These are phyloP conservation scores for Lagenorhynchus albirostris DNA, from an alignment of 2,113 vertebrate genomes.

Conservation along the genomic window DNA sequence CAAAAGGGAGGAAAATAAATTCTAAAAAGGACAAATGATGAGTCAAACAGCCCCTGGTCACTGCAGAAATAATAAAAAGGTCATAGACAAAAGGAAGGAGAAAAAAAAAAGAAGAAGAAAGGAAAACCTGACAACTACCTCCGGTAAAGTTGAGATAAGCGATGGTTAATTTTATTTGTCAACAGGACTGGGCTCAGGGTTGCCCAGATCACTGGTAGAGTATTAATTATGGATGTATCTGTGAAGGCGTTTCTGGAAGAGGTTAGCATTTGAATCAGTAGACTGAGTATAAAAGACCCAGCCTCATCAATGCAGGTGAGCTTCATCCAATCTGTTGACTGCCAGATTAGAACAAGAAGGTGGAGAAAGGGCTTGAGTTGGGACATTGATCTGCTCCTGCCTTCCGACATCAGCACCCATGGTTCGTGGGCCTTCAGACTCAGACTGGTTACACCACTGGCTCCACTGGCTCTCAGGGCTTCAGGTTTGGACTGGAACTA, in stretches of 20 bases:
- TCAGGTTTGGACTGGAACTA: neutral
- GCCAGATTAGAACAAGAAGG: neutral
- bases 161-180: neutral
- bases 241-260: neutral
- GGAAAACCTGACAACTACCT: neutral
- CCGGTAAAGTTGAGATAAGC: rapidly evolving
- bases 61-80: neutral
- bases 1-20: neutral
- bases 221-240: neutral
- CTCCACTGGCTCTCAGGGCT: neutral
- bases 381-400: neutral
- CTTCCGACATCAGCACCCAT: neutral
- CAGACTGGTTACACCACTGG: too few relatives aligned
- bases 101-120: neutral
- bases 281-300: neutral
- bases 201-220: neutral
- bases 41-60: neutral
- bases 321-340: neutral
- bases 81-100: neutral
- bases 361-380: neutral
- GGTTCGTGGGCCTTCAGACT: neutral
- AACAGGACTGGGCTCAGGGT: neutral
- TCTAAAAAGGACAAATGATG: neutral
- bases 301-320: neutral
- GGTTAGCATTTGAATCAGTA: neutral